Conservation (phyloP, 2,888 invertebrate species). For the Athalia cordata region DNA sequence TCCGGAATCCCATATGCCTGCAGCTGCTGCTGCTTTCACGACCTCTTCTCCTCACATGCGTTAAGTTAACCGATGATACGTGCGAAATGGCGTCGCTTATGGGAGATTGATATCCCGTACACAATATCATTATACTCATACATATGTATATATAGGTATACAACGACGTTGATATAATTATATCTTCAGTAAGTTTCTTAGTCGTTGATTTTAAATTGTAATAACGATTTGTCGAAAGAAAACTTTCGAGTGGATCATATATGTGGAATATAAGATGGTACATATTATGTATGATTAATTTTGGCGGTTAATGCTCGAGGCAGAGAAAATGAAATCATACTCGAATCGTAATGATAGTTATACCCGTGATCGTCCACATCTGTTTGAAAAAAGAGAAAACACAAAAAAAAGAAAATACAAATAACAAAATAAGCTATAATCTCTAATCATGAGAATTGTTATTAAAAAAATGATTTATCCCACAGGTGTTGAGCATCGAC, state of each 20-base stretch:
- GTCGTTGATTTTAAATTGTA: not conserved
- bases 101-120: conserved; percentile 5
- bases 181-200: not conserved
- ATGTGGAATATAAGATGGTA: not conserved
- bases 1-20: not conserved
- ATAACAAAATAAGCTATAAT: not conserved
- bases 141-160: not conserved
- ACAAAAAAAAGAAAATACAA: not conserved
- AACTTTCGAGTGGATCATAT: not conserved
- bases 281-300: not conserved
- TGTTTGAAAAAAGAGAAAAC: not conserved
- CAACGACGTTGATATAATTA: not conserved
- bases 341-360: not conserved
- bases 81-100: not conserved
- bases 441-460: too few species aligned
- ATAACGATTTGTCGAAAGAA: not conserved
- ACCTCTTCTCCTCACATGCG: not conserved
- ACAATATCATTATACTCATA: not conserved
- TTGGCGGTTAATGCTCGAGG: not conserved
- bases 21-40: conserved; percentile 7
- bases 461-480: not conserved
- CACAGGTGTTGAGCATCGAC: conserved; percentile 86
- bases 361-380: not conserved
- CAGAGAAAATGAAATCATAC: conserved; percentile 25
- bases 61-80: not conserved